Conservation (phyloP, 2,113 vertebrate genomes). For the Melanotaenia duboulayi region DNA sequence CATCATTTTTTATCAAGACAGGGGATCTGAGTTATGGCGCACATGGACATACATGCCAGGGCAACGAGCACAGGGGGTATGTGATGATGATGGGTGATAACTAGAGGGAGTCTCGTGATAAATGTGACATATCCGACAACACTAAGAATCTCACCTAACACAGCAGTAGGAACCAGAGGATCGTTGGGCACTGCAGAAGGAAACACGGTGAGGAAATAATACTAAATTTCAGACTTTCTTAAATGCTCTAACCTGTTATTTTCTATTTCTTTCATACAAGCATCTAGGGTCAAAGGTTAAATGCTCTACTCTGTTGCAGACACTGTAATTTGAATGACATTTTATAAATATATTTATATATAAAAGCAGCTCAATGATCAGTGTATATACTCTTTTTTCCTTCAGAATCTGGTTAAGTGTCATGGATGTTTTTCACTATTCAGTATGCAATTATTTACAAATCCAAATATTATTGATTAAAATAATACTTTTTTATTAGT, state of each 20-base stretch:
- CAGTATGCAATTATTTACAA: too few species aligned
- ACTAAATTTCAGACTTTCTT: constrained; percentile 14
- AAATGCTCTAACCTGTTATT: neutral
- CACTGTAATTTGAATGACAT: too few species aligned
- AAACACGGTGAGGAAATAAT: constrained; percentile 85
- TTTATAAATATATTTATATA: too few species aligned
- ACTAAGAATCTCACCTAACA: constrained; percentile 94
- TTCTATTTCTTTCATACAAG: neutral
- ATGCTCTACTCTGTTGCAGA: too few species aligned
- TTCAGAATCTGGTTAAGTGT: neutral
- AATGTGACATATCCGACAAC: constrained; percentile 43
- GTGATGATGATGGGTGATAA: constrained; percentile 67
- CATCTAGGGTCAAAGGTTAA: neutral
- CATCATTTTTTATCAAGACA: constrained; percentile 2
- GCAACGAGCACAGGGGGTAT: constrained; percentile 38
- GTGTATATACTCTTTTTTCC: too few species aligned
- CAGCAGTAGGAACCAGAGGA: constrained; percentile 98
- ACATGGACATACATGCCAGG: constrained; percentile 28
- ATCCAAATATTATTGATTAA: too few species aligned
- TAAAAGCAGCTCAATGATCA: too few species aligned
- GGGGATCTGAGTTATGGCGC: neutral
- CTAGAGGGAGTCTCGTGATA: constrained; percentile 39
- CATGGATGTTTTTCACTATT: neutral
- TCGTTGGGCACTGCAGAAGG: constrained; percentile 98
- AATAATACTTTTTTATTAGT: too few species aligned